These are phyloP conservation scores for Drosophila equinoxialis DNA, from an alignment of 1,140 invertebrate species.

Conservation along the genomic window DNA sequence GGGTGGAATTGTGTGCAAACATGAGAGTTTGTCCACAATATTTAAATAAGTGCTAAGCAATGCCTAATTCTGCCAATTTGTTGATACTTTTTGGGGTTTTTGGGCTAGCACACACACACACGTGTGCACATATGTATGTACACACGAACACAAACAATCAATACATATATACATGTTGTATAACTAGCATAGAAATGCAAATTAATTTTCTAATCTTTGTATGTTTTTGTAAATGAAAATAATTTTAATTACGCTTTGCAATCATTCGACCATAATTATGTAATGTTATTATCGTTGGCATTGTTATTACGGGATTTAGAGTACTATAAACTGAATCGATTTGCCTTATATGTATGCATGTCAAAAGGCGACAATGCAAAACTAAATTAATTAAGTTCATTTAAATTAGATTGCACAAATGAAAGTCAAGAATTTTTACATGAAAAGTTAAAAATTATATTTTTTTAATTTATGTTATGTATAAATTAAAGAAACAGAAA, in stretches of 20 bases:
- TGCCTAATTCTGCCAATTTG: conserved; percentile 9
- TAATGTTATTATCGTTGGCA: conserved; percentile 12
- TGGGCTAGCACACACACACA: conserved; percentile 14
- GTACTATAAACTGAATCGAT: conserved; percentile 3
- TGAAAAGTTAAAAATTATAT: not conserved
- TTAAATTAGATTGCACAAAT: not conserved
- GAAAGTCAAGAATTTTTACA: not conserved
- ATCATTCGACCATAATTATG: conserved; percentile 13
- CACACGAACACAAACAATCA: not conserved
- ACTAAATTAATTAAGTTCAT: not conserved
- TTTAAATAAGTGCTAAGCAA: conserved; percentile 11
- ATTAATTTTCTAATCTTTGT: conserved; percentile 9
- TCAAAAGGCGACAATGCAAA: conserved; percentile 4
- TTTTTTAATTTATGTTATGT: too few relatives aligned
- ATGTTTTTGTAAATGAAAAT: conserved; percentile 12
- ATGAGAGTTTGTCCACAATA: conserved; percentile 4
- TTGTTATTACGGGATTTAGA: conserved; percentile 4
- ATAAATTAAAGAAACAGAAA: too few relatives aligned
- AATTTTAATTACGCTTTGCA: conserved; percentile 12
- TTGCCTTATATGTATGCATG: not conserved
- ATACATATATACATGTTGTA: not conserved
- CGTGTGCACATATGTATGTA: not conserved
- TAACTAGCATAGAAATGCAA: conserved; percentile 11
- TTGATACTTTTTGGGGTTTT: conserved; percentile 11
- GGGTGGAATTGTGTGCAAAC: conserved; percentile 5